Percentiles rank a stretch among this genome's conserved stretches.
Conservation (phyloP, 2,113 vertebrate species). For the Capreolus pygargus region DNA sequence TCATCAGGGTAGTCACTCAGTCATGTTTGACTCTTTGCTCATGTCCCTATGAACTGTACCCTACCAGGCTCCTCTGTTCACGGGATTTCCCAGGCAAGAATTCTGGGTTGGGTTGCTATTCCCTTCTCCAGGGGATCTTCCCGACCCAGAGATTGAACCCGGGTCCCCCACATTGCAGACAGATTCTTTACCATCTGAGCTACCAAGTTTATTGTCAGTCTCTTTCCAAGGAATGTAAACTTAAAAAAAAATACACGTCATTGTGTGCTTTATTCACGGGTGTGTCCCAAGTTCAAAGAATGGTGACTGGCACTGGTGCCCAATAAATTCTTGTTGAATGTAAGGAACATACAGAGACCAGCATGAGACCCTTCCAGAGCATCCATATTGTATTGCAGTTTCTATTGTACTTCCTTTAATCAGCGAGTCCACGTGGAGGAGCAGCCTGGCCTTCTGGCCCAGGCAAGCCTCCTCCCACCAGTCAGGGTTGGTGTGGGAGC, state of each 20-base stretch:
- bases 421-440: not conserved
- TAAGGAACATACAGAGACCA: not conserved
- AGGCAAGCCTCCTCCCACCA: too few species aligned
- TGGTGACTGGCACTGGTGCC: not conserved
- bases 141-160: not conserved
- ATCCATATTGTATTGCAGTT: not conserved
- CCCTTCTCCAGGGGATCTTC: not conserved
- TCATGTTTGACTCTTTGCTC: not conserved
- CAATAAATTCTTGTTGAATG: not conserved
- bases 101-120: not conserved
- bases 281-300: not conserved
- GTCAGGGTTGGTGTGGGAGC: too few species aligned
- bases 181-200: not conserved
- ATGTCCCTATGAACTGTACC: not conserved
- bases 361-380: not conserved
- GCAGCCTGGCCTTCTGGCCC: not conserved
- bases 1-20: not conserved
- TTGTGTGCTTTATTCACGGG: not conserved
- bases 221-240: not conserved
- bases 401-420: not conserved
- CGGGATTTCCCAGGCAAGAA: not conserved
- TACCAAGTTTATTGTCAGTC: not conserved
- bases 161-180: not conserved
- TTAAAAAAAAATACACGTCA: not conserved
- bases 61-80: not conserved